These are phyloP conservation scores for Cryptocephalus primarius DNA, from an alignment of 2,888 invertebrate species.

Conservation along the genomic window DNA sequence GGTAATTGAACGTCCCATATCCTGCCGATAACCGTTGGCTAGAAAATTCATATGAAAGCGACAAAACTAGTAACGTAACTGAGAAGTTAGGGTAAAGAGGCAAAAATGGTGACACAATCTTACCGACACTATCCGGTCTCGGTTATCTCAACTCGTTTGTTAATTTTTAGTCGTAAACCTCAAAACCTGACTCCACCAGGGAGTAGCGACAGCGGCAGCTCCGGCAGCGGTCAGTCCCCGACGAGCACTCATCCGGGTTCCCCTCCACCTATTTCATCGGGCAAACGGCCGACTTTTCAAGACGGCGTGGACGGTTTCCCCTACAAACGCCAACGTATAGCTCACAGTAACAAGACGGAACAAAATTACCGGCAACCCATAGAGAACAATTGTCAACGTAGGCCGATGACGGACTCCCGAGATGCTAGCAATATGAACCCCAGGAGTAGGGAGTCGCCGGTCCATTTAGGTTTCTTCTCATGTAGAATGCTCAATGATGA, in stretches of 20 bases:
- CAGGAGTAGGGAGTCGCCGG: slow-evolving; percentile 31
- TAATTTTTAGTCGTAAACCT: slow-evolving; percentile 62
- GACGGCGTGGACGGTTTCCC: slow-evolving; percentile 10
- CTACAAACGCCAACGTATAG: slow-evolving; percentile 63
- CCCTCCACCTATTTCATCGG: slow-evolving; percentile 55
- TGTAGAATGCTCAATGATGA: slow-evolving; percentile 21
- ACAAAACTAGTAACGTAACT: too few relatives aligned
- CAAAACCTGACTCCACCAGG: slow-evolving; percentile 85
- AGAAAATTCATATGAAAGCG: too few relatives aligned
- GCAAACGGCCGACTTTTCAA: slow-evolving; percentile 14
- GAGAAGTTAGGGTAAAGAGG: too few relatives aligned
- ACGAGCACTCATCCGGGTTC: slow-evolving; percentile 63
- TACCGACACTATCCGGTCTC: too few relatives aligned
- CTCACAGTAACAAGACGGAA: slow-evolving; percentile 49
- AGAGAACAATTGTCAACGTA: slow-evolving; percentile 31
- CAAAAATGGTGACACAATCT: too few relatives aligned
- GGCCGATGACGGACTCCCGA: slow-evolving; percentile 35
- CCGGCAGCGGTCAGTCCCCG: slow-evolving; percentile 70
- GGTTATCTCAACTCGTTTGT: too few relatives aligned
- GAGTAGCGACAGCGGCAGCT: slow-evolving; percentile 71
- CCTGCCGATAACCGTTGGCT: too few relatives aligned
- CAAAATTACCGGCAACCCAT: slow-evolving; percentile 35
- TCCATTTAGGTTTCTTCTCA: slow-evolving; percentile 2
- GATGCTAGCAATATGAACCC: slow-evolving; percentile 41
- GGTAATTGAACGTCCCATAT: too few relatives aligned